These are phyloP conservation scores for Drosophila sp. DNA, from an alignment of 1,140 invertebrate species.

Conservation along the genomic window DNA sequence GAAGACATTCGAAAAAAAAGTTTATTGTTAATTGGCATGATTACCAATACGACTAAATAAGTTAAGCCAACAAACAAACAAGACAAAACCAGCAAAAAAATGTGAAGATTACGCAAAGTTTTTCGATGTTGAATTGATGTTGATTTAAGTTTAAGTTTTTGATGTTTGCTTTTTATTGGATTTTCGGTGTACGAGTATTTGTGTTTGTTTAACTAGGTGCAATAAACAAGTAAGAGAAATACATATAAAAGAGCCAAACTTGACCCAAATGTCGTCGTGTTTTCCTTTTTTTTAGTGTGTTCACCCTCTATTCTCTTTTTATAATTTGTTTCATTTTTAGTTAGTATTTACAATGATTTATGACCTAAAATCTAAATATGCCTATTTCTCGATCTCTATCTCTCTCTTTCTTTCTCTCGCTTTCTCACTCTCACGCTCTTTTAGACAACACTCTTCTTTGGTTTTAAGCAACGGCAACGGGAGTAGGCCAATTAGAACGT, in stretches of 20 bases:
- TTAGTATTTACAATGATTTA: background rate
- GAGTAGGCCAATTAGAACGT: conserved; percentile 62
- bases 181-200: conserved; percentile 40
- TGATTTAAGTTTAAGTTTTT: conserved; percentile 53
- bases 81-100: conserved; percentile 31
- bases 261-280: conserved; percentile 50
- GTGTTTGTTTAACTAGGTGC: conserved; percentile 62
- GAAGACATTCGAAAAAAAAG: conserved; percentile 17
- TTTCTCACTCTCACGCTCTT: conserved; percentile 21
- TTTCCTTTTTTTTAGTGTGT: background rate
- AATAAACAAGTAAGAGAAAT: conserved; percentile 34
- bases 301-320: conserved; percentile 1
- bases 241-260: conserved; percentile 53
- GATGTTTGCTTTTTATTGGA: conserved; percentile 55
- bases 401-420: background rate
- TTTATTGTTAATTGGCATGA: conserved; percentile 60
- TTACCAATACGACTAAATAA: conserved; percentile 44
- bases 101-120: conserved; percentile 71
- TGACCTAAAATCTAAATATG: conserved; percentile 28
- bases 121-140: conserved; percentile 74
- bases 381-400: background rate
- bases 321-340: background rate
- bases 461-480: conserved; percentile 1
- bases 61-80: conserved; percentile 47
- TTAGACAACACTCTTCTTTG: conserved; percentile 31